Conservation (phyloP, 2,797 vertebrate genomes). For the Hipposideros larvatus region DNA sequence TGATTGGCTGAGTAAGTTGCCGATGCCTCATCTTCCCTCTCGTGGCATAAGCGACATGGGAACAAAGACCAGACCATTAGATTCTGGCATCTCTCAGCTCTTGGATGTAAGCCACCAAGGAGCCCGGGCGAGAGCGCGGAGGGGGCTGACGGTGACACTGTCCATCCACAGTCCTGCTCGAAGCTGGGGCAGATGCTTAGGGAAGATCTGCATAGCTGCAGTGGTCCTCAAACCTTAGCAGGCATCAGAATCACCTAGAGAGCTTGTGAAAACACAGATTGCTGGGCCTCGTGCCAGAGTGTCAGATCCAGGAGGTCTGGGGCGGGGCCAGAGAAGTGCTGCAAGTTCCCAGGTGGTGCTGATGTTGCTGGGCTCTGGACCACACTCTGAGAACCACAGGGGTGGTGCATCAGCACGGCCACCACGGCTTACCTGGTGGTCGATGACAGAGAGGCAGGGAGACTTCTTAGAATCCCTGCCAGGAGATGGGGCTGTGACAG, state of each 20-base stretch:
- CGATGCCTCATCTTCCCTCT: not conserved
- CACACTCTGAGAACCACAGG: not conserved
- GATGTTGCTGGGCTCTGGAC: not conserved
- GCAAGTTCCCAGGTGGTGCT: not conserved
- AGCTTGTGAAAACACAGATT: not conserved
- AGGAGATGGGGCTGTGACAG: not conserved
- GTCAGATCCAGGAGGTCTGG: not conserved
- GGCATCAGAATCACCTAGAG: not conserved
- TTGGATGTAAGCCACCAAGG: not conserved
- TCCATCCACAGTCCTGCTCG: not conserved
- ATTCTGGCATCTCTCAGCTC: not conserved
- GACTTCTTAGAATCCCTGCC: not conserved
- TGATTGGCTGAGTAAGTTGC: not conserved
- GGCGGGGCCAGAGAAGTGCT: too few relatives aligned
- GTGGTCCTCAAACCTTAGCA: not conserved
- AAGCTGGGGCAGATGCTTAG: not conserved
- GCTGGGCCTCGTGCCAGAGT: rapidly evolving
- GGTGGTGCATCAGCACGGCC: rapidly evolving
- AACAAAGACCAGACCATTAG: not conserved
- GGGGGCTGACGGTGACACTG: not conserved
- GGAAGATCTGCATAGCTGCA: not conserved
- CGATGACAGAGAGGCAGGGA: not conserved
- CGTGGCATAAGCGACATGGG: not conserved
- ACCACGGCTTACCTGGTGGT: too few relatives aligned
- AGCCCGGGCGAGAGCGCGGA: not conserved